Evolutionary conservation across 2,888 invertebrate genomes (phyloP).

Genomic region (Rhagonycha fulva): DNA sequence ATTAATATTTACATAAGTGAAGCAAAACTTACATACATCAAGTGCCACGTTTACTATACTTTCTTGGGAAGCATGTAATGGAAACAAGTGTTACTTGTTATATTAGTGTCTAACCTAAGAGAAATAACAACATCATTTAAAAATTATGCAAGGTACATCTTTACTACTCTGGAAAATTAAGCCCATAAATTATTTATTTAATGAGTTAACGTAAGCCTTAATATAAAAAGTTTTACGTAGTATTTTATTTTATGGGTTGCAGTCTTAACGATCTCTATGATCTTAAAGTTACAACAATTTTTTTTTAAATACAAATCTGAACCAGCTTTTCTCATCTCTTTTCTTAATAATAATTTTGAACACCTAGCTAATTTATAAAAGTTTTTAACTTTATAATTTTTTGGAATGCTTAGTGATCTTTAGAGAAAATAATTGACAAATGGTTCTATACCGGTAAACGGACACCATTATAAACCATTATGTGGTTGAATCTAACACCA

Average conservation of each 20-base stretch:
- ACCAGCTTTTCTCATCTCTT: neutral
- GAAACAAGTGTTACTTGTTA: neutral
- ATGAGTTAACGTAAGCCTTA: neutral
- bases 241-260: neutral
- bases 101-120: neutral
- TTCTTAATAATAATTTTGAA: no score
- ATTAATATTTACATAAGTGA: no score
- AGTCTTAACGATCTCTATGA: neutral
- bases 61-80: neutral
- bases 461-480: neutral
- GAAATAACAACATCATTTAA: neutral
- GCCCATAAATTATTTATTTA: neutral
- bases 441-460: neutral
- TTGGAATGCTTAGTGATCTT: neutral
- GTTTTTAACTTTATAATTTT: neutral
- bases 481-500: neutral
- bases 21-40: neutral
- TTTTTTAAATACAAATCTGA: neutral
- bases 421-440: neutral
- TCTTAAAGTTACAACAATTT: neutral
- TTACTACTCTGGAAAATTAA: neutral
- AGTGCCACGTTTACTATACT: neutral
- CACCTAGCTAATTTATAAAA: neutral
- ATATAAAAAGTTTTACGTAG: neutral
- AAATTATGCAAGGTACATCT: neutral